These are phyloP conservation scores for Bryconaethiops microstoma DNA, from an alignment of 2,797 vertebrate species.

Conservation along the genomic window DNA sequence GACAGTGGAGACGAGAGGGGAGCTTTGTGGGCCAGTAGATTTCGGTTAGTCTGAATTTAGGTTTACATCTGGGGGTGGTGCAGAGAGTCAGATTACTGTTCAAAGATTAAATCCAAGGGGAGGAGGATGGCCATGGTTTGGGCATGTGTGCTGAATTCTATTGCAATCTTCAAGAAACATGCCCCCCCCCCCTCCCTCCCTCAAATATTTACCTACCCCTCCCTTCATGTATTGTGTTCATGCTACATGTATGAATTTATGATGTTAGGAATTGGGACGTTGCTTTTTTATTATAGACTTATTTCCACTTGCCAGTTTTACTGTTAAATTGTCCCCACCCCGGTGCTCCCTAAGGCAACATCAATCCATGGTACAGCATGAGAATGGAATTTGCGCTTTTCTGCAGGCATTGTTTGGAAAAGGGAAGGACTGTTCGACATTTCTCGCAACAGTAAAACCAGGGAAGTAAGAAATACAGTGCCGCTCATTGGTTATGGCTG, in stretches of 20 bases:
- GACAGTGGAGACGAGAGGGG: conserved; percentile 26
- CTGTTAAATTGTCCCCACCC: conserved; percentile 56
- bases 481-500: conserved; percentile 30
- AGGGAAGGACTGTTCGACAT: conserved; percentile 48
- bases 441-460: conserved; percentile 28
- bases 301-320: conserved; percentile 58
- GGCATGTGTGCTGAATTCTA: conserved; percentile 39
- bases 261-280: not conserved
- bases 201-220: not conserved
- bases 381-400: conserved; percentile 44
- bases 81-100: conserved; percentile 73
- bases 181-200: not conserved
- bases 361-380: conserved; percentile 52
- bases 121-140: conserved; percentile 52
- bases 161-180: conserved; percentile 21
- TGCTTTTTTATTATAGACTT: conserved; percentile 41
- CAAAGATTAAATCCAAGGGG: conserved; percentile 68
- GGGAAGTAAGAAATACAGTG: conserved; percentile 34
- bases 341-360: conserved; percentile 51
- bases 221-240: not conserved
- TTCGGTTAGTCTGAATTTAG: conserved; percentile 61
- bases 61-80: conserved; percentile 68
- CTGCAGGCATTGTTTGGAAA: conserved; percentile 50
- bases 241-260: conserved; percentile 10
- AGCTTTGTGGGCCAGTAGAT: conserved; percentile 52